Conservation (phyloP, 2,888 invertebrate genomes). For the Synergus gifuensis region DNA sequence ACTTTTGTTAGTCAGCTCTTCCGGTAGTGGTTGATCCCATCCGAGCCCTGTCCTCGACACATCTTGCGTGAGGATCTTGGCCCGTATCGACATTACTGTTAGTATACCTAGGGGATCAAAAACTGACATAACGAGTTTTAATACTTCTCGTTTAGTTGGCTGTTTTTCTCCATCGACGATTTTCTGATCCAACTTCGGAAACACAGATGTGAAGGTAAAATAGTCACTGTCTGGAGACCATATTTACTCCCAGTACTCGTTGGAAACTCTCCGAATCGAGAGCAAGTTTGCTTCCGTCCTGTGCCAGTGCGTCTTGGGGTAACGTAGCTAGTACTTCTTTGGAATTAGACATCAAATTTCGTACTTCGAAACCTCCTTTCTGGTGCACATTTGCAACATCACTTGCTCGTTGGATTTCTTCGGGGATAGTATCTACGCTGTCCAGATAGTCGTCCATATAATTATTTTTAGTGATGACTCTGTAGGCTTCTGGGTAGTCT, state of each 20-base stretch:
- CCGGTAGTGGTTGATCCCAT: constrained; percentile 51
- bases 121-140: constrained; percentile 56
- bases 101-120: constrained; percentile 63
- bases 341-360: constrained; percentile 19
- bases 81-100: constrained; percentile 50
- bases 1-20: constrained; percentile 36
- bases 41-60: constrained; percentile 52
- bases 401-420: not conserved
- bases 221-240: not conserved
- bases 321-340: not conserved
- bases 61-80: constrained; percentile 57
- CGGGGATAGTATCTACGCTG: constrained; percentile 35
- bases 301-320: not conserved
- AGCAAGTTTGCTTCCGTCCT: not conserved
- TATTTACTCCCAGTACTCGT: not conserved
- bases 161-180: constrained; percentile 3
- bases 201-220: not conserved
- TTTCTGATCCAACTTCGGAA: not conserved
- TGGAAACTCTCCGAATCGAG: not conserved
- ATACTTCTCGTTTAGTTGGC: constrained; percentile 56
- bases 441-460: constrained; percentile 61
- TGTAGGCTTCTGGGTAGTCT: constrained; percentile 43
- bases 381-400: constrained; percentile 15
- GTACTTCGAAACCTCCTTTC: constrained; percentile 30
- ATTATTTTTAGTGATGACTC: constrained; percentile 46